Percentiles rank a stretch among this genome's conserved stretches.
Evolutionary conservation across 2,113 vertebrate genomes (phyloP).

Genomic region (Platichthys flesus): DNA sequence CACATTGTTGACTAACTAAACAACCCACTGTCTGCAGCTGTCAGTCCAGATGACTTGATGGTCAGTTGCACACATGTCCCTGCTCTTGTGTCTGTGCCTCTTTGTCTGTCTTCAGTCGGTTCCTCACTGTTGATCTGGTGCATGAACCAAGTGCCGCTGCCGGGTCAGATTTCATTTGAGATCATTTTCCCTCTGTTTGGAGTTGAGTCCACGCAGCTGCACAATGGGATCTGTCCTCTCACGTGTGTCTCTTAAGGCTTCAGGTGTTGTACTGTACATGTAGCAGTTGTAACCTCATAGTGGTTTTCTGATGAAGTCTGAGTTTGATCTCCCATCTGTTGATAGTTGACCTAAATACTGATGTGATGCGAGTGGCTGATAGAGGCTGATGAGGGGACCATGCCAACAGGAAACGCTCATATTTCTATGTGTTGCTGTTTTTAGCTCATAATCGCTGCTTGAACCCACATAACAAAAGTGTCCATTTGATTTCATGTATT

Average conservation of each 20-base stretch:
- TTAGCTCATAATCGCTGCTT: neutral
- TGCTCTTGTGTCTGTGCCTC: neutral
- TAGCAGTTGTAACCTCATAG: too few relatives aligned
- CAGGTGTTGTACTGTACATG: too few relatives aligned
- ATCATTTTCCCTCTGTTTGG: too few relatives aligned
- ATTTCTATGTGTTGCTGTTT: neutral
- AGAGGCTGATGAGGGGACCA: neutral
- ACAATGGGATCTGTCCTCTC: too few relatives aligned
- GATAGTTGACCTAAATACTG: neutral
- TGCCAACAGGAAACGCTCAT: neutral
- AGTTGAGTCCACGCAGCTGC: too few relatives aligned
- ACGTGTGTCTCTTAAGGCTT: too few relatives aligned
- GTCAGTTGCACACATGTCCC: constrained; percentile 22
- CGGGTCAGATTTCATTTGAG: too few relatives aligned
- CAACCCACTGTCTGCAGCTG: constrained; percentile 2
- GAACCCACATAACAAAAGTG: too few relatives aligned
- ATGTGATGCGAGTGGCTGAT: neutral
- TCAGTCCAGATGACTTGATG: constrained; percentile 11
- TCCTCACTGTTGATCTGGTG: neutral
- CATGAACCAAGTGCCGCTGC: too few relatives aligned
- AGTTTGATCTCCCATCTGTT: neutral
- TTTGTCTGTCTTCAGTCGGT: neutral
- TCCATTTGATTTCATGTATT: neutral
- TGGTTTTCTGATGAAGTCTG: too few relatives aligned
- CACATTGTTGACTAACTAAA: neutral